Conservation (phyloP, 2,888 invertebrate species). For the Parnassius smintheus region DNA sequence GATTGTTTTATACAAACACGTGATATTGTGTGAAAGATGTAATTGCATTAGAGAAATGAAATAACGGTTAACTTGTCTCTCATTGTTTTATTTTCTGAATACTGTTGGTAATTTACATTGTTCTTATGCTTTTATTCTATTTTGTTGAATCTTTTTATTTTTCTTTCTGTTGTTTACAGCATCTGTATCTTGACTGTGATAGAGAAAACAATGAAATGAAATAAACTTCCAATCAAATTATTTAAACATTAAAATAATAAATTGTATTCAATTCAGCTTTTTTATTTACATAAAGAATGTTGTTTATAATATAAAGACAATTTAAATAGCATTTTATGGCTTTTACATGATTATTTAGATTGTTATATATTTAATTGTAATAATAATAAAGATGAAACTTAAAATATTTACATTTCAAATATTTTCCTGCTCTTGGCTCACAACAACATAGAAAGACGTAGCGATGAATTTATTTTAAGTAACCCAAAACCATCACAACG, state of each 20-base stretch:
- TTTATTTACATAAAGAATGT: constrained; percentile 30
- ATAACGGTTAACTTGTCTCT: constrained; percentile 41
- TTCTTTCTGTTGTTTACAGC: constrained; percentile 29
- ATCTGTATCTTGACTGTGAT: constrained; percentile 33
- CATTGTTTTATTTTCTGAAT: constrained; percentile 41
- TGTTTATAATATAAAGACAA: too few species aligned
- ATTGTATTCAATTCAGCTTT: constrained; percentile 51
- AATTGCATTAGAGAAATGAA: constrained; percentile 38
- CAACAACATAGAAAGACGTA: too few species aligned
- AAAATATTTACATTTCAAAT: too few species aligned
- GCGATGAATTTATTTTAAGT: too few species aligned
- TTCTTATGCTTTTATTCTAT: constrained; percentile 16
- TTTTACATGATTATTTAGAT: too few species aligned
- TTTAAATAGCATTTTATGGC: too few species aligned
- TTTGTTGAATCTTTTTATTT: constrained; percentile 30
- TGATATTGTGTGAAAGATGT: constrained; percentile 43
- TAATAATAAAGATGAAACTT: too few species aligned
- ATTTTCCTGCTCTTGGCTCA: too few species aligned
- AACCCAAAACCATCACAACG: too few species aligned
- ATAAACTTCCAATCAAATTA: constrained; percentile 27
- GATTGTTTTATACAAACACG: constrained; percentile 59
- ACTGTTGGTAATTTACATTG: constrained; percentile 7
- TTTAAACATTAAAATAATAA: constrained; percentile 38
- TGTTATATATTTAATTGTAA: too few species aligned
- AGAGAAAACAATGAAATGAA: constrained; percentile 27